Conservation (phyloP, 2,888 invertebrate genomes). For the Helobdella robusta region DNA sequence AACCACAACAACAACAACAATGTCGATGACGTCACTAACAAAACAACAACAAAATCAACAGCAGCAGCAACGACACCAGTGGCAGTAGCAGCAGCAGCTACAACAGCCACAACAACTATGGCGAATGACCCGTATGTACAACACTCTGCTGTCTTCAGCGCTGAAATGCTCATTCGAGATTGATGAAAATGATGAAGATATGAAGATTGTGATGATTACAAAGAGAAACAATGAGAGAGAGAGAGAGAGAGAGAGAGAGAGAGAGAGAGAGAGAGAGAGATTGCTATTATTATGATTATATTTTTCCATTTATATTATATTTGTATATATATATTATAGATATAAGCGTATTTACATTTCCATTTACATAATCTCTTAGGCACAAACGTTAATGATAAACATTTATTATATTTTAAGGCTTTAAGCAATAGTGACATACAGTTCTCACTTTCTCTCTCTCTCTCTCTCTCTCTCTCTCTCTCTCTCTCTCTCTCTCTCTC, state of each 20-base stretch:
- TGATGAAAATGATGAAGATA: neutral
- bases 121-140: too few species aligned
- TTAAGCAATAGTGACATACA: too few species aligned
- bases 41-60: neutral
- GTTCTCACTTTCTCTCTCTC: neutral
- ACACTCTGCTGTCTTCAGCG: too few species aligned
- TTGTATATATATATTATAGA: neutral
- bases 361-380: too few species aligned
- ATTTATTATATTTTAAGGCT: too few species aligned
- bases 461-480: slow-evolving; percentile 1
- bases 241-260: neutral
- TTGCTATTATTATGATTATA: neutral
- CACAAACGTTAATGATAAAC: too few species aligned
- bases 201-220: neutral
- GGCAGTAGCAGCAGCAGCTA: neutral
- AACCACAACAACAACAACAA: neutral
- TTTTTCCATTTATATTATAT: neutral
- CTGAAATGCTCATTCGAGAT: too few species aligned
- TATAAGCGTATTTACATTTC: too few species aligned
- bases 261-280: neutral
- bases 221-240: neutral
- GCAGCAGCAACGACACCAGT: neutral
- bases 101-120: neutral
- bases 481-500: slow-evolving; percentile 1
- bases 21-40: neutral